Conservation (phyloP, 2,113 vertebrate genomes). For the Laticauda laticaudata region DNA sequence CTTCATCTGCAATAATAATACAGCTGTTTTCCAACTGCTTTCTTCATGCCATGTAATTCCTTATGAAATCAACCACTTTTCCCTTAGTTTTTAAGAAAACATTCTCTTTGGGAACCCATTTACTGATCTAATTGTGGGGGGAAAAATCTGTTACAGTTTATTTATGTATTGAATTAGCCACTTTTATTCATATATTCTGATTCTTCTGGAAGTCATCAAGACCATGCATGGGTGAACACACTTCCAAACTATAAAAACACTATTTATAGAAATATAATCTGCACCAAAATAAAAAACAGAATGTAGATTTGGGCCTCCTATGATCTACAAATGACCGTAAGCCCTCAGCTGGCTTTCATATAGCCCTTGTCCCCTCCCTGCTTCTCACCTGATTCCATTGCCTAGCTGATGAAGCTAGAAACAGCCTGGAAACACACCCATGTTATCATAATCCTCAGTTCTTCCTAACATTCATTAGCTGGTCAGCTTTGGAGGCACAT, state of each 20-base stretch:
- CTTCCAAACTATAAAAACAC: neutral
- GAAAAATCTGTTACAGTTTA: neutral
- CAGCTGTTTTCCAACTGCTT: neutral
- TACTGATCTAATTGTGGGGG: neutral
- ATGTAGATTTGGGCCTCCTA: neutral
- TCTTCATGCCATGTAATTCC: neutral
- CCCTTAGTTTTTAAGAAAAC: neutral
- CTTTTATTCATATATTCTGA: neutral
- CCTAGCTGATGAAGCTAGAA: neutral
- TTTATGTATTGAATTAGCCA: neutral
- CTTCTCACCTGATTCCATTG: neutral
- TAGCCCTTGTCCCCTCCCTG: neutral
- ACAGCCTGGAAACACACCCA: neutral
- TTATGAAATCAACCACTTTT: neutral
- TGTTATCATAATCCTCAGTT: neutral
- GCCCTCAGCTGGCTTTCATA: neutral
- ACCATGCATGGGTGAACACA: neutral
- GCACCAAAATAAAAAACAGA: neutral
- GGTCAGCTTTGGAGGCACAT: no score
- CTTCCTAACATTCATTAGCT: no score
- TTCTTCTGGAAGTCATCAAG: neutral
- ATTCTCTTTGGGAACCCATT: neutral
- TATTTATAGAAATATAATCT: neutral
- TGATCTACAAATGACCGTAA: neutral
- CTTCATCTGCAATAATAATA: neutral